Conservation (phyloP, 2,797 vertebrate species). For the Anguilla pacifica region DNA sequence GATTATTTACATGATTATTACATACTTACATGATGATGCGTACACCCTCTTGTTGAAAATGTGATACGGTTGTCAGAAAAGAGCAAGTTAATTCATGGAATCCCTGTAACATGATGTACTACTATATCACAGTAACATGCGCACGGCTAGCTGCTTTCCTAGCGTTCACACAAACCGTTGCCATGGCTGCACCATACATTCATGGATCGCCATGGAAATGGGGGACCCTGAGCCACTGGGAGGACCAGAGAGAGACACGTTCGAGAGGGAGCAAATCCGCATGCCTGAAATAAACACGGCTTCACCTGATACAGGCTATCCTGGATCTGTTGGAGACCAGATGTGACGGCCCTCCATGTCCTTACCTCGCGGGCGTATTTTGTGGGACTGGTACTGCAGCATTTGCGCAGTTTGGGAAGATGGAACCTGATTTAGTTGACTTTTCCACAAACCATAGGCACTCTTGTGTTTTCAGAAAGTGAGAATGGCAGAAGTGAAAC, state of each 20-base stretch:
- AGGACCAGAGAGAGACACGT: neutral
- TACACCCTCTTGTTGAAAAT: no score
- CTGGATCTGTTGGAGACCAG: neutral
- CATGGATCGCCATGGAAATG: no score
- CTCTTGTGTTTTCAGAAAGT: neutral
- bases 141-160: no score
- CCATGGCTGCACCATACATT: no score
- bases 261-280: neutral
- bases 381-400: neutral
- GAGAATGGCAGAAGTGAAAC: neutral
- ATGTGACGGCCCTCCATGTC: neutral
- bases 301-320: neutral
- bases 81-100: no score
- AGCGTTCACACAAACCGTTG: no score
- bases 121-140: no score
- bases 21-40: no score
- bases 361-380: neutral
- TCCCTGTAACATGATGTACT: no score
- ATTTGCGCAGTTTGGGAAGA: neutral
- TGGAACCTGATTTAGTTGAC: neutral
- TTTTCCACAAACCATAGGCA: neutral
- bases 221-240: neutral
- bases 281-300: neutral
- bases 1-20: no score
- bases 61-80: no score